Percentiles rank a stretch among this genome's conserved stretches.
Evolutionary conservation across 2,888 invertebrate genomes (phyloP).

Genomic region (Periphyllus acericola): DNA sequence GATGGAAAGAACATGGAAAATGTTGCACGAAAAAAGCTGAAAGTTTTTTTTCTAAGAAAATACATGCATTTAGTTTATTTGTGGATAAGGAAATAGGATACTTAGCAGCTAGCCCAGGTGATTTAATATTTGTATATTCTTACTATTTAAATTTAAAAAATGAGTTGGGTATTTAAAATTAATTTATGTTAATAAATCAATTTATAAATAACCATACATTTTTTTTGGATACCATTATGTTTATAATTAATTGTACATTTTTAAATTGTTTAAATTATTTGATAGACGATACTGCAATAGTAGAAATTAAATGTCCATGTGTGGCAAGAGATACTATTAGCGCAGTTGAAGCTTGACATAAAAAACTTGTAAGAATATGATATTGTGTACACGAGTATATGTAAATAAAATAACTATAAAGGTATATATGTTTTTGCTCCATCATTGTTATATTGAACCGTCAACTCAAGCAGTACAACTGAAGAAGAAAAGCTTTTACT

Average conservation of each 20-base stretch:
- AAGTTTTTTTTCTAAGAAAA: background rate
- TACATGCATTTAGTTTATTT: background rate
- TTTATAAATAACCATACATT: no score
- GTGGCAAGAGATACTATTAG: background rate
- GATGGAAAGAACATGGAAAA: conserved; percentile 1
- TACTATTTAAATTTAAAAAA: no score
- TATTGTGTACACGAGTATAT: background rate
- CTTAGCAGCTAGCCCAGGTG: conserved; percentile 2
- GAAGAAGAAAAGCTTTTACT: conserved; percentile 4
- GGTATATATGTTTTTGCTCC: background rate
- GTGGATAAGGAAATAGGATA: background rate
- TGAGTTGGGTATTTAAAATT: no score
- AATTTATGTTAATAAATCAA: no score
- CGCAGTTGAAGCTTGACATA: conserved; percentile 10
- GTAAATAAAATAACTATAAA: background rate
- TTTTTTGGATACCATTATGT: no score
- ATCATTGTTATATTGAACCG: background rate
- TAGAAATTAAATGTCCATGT: no score
- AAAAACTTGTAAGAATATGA: conserved; percentile 21
- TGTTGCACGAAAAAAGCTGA: background rate
- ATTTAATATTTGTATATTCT: background rate
- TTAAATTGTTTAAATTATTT: no score
- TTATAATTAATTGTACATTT: no score
- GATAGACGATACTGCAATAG: no score
- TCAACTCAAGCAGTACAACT: conserved; percentile 3